These are phyloP conservation scores for Apus apus DNA, from an alignment of 2,113 vertebrate species.

Conservation along the genomic window DNA sequence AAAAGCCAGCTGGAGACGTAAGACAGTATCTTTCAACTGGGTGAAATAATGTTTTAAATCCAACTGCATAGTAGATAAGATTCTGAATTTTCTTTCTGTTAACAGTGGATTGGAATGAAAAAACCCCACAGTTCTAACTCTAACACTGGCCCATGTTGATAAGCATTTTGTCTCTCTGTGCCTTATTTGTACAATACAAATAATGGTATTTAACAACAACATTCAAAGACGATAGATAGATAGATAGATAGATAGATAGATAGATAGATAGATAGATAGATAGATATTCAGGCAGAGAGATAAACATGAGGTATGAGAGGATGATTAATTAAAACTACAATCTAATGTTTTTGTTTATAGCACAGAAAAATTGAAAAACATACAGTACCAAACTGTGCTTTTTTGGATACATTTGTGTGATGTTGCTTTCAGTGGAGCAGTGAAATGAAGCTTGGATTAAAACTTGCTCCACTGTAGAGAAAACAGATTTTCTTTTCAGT, in stretches of 20 bases:
- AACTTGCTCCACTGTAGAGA: not conserved
- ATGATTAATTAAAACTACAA: not conserved
- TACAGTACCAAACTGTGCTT: not conserved
- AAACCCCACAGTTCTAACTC: not conserved
- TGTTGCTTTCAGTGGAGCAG: not conserved
- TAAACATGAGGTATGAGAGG: not conserved
- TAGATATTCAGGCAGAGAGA: not conserved
- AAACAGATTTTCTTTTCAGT: not conserved
- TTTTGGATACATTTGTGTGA: not conserved
- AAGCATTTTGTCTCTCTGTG: not conserved
- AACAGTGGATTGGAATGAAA: not conserved
- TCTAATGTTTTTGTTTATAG: not conserved
- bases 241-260: too few relatives aligned
- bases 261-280: too few relatives aligned
- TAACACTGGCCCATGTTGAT: not conserved
- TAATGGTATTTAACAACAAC: not conserved
- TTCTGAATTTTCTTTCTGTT: not conserved
- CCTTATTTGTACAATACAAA: not conserved
- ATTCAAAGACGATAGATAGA: not conserved
- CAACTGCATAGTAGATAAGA: not conserved
- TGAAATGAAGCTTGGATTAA: not conserved
- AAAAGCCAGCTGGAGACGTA: slow-evolving; percentile 45
- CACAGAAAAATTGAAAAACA: not conserved
- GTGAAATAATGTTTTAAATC: not conserved
- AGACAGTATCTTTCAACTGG: slow-evolving; percentile 7